phyloP scores from a whole-genome alignment of 2,113 vertebrate species.

The Scalopus aquaticus region DNA sequence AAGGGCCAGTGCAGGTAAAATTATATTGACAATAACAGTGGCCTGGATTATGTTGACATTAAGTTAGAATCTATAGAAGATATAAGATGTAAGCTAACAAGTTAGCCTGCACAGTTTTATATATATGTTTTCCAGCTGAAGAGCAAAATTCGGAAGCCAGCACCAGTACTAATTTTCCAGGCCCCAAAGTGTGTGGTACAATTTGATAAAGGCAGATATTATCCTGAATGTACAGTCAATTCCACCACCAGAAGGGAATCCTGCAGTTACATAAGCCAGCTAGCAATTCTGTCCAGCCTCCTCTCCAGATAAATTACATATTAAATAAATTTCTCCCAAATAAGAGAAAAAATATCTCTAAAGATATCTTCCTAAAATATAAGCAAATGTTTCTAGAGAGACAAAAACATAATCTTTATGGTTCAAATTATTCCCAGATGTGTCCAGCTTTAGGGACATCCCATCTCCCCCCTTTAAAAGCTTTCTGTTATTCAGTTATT shows the following conservation, averaged over 20 bases:
- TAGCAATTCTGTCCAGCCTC: not conserved
- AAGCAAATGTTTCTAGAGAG: not conserved
- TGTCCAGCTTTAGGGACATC: not conserved
- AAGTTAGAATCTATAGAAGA: not conserved
- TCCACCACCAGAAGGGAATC: not conserved
- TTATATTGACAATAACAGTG: not conserved
- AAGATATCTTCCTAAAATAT: not conserved
- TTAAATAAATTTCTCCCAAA: not conserved
- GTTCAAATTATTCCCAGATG: not conserved
- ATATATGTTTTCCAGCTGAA: not conserved
- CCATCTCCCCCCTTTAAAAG: not conserved
- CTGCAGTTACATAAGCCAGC: not conserved
- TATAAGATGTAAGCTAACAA: not conserved
- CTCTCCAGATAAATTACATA: not conserved
- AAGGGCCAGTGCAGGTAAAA: not conserved
- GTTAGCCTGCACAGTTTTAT: not conserved
- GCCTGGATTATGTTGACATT: not conserved
- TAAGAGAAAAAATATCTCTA: not conserved
- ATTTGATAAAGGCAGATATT: not conserved
- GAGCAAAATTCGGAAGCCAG: not conserved
- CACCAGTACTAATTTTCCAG: not conserved
- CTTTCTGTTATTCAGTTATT: not conserved
- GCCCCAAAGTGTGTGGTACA: not conserved
- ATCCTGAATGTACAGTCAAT: accelerated
- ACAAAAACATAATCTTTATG: not conserved